Evolutionary conservation across 2,113 vertebrate species (phyloP).

Genomic region (Puffinus mauretanicus): DNA sequence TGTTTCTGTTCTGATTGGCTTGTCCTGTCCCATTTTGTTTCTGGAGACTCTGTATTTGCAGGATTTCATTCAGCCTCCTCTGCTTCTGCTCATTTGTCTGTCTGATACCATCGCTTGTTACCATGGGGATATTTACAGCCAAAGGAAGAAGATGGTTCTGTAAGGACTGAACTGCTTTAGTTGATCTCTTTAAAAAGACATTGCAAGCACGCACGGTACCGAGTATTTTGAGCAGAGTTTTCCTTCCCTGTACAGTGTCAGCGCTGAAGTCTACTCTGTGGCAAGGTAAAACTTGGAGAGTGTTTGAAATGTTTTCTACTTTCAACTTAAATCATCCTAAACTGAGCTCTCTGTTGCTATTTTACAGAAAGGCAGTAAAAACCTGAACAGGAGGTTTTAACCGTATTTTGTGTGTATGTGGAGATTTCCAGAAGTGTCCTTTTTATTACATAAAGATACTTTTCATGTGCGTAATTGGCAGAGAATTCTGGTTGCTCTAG

Average conservation of each 20-base stretch:
- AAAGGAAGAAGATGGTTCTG: neutral
- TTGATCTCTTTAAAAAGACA: neutral
- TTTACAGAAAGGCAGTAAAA: neutral
- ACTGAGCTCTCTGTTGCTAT: neutral
- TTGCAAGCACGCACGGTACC: neutral
- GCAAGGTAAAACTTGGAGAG: neutral
- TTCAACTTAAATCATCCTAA: neutral
- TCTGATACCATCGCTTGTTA: slow-evolving; percentile 24
- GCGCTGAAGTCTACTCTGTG: neutral
- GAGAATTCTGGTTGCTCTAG: neutral
- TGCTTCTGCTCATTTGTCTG: neutral
- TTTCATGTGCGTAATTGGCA: neutral
- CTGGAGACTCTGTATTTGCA: neutral
- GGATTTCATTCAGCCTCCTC: neutral
- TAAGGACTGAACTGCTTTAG: neutral
- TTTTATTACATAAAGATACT: neutral
- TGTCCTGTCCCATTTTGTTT: neutral
- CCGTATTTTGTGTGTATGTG: fast-evolving
- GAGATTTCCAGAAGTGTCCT: neutral
- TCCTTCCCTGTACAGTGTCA: neutral
- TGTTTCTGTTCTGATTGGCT: neutral
- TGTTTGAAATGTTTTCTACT: neutral
- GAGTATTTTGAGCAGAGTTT: neutral
- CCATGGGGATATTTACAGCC: slow-evolving; percentile 58
- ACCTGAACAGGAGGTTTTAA: neutral